Evolutionary conservation across 2,113 vertebrate genomes (phyloP), one percentile per base, ranked within the genome.

Genomic region (Lanius collurio): DNA sequence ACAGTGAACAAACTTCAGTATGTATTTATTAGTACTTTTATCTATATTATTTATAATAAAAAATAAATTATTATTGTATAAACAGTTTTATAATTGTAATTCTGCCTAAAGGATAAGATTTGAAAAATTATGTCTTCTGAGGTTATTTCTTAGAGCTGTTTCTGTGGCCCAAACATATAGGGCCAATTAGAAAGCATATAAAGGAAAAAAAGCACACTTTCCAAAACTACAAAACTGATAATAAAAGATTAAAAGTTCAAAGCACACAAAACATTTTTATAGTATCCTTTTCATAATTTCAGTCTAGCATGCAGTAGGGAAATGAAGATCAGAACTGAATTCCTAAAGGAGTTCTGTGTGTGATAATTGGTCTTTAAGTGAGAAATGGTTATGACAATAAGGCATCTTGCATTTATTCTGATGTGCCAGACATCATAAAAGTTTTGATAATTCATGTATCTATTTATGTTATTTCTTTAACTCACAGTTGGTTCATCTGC

Each of bases 401-500:
- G 42, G 26, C 18, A 4, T 28, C 53, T 68, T 92, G 44, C 37
- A 46, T 87, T 91, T 87, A 75, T 92, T 96, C 71, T 70, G 44
- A 52, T 81, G 28, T 87, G 35, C 42, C 39, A 65, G 50, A 56
- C 49, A 41, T 80, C 10, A 2, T 53, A 31, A 83, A 35, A 71
- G 24, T 91, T 89, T 91, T 77, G 86, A 83, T 92, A 92, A 91
- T 81, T 87, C 69, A 56, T 74, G 11, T 92, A 27, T 77, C 79
- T 92, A 56, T 90, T 75, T 89, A 22, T 59, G 39, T 24, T 91
- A 55, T 75, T 90, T 71, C 64, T 89, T 92, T 73, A 86, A 62
- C 15, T 82, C 63, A 77, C 44, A 60, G 31, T 47, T 60, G 56
- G 26, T 31, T 91, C 37, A 69, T 92, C 44, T 92, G 33, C 4